Conservation (phyloP, 2,113 vertebrate species). For the Aphelocoma coerulescens region DNA sequence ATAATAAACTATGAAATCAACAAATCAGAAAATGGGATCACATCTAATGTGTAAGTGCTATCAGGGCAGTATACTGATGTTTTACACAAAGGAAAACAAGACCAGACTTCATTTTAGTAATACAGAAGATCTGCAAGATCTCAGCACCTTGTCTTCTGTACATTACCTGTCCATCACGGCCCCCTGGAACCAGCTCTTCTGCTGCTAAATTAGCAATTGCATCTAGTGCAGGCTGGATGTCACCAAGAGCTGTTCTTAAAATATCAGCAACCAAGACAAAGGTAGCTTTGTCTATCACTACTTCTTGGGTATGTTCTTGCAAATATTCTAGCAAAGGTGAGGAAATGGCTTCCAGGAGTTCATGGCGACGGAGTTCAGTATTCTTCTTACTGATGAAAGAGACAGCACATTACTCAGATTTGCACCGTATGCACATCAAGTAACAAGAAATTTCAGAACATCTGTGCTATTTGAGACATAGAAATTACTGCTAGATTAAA, state of each 20-base stretch:
- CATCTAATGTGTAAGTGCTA: fast-evolving
- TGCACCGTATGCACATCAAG: background rate
- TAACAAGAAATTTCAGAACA: background rate
- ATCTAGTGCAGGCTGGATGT: conserved; percentile 83
- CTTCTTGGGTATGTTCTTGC: conserved; percentile 71
- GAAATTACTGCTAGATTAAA: background rate
- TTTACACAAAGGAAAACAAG: background rate
- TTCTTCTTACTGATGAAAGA: conserved; percentile 86
- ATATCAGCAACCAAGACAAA: conserved; percentile 84
- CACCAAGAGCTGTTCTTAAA: conserved; percentile 79
- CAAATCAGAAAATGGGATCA: background rate
- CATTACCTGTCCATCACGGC: conserved; percentile 75
- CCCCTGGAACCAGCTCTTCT: conserved; percentile 81
- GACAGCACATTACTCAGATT: background rate
- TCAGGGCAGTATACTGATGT: fast-evolving
- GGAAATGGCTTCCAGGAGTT: conserved; percentile 89
- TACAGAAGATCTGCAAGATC: background rate
- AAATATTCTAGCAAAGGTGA: conserved; percentile 81
- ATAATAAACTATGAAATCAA: background rate
- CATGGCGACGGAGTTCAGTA: conserved; percentile 69
- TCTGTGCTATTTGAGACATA: background rate
- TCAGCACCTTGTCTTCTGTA: background rate
- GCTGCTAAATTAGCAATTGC: conserved; percentile 84
- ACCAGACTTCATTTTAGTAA: background rate
- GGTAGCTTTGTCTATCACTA: conserved; percentile 83